Percentiles rank a stretch among this genome's conserved stretches.
Evolutionary conservation across 2,888 invertebrate species (phyloP).

Genomic region (Drosophila incognita): DNA sequence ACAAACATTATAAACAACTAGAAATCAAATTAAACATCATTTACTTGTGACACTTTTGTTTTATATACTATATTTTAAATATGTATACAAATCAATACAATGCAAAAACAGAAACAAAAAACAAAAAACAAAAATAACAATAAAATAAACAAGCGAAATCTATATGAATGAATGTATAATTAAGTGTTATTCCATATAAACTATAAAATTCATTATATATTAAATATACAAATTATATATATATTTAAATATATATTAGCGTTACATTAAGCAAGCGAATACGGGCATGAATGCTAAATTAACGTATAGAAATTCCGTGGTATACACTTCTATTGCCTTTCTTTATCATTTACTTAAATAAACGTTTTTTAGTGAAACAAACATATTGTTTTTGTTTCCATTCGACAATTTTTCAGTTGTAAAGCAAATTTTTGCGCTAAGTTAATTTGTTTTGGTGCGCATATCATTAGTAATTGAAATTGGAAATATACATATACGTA

Average conservation of each 20-base stretch:
- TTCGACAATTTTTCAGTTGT: slow-evolving; percentile 33
- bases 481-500: slow-evolving; percentile 60
- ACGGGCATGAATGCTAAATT: slow-evolving; percentile 67
- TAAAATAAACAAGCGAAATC: slow-evolving; percentile 34
- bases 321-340: slow-evolving; percentile 76
- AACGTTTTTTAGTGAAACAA: slow-evolving; percentile 60
- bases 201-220: slow-evolving; percentile 79
- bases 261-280: slow-evolving; percentile 62
- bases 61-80: slow-evolving; percentile 62
- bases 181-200: slow-evolving; percentile 84
- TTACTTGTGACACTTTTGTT: slow-evolving; percentile 36
- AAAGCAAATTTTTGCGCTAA: slow-evolving; percentile 56
- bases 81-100: slow-evolving; percentile 61
- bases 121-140: not conserved
- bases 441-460: slow-evolving; percentile 70
- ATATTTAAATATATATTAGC: slow-evolving; percentile 65
- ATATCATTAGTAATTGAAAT: slow-evolving; percentile 72
- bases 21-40: slow-evolving; percentile 34
- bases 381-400: slow-evolving; percentile 32
- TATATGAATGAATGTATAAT: slow-evolving; percentile 80
- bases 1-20: slow-evolving; percentile 14
- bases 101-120: slow-evolving; percentile 49
- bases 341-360: slow-evolving; percentile 77
- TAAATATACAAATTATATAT: slow-evolving; percentile 63
- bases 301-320: slow-evolving; percentile 66